Base-by-base conservation (phyloP, 2,888 invertebrate genomes). In the Luperina testacea region DNA sequence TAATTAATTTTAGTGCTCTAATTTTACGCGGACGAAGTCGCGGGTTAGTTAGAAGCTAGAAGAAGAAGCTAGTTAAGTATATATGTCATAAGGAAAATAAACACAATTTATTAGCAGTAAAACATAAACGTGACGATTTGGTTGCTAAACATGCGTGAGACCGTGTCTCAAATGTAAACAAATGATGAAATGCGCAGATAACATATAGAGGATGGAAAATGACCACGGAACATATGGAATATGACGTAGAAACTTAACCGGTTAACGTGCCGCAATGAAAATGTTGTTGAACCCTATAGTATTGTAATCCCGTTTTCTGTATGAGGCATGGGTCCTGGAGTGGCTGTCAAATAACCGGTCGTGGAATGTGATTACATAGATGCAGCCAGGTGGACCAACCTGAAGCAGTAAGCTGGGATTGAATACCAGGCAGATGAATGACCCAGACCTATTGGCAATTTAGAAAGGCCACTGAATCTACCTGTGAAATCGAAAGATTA, bases 281-380 rank as follows among this genome's bases (percentile, higher is more conserved):
- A 59, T 65, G 82, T 61, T 72, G 48, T 82, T 76, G 74, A 82
- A 72, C 79, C 61, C 38, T 48, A 15, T 13, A 72, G 42, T 69
- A 53, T 42, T 61, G 75, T 38, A 51, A 74, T 82, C 79, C 85
- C 67, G 76, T 82, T 77, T 42, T 13, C 17, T 27, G 38, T 42
- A 42, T 63, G n/a, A 76, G 45, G 20, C 9, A 67, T 57, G 27
- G n/a, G 11, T 38, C 9, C 9, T 45, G 51, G 27, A 51, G 65
- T 48, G 24, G 15, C 72, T 57, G 48, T 70, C 42, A 17, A 27
- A 65, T 15, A 72, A 83, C 85, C 73, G 77, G 83, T 83, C 53
- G 1, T 32, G 64, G n/a, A 72, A 68, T 72, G 65, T 15, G 20
- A 45, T 70, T 59, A 13, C 48, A 68, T 32, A 70, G 57, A 24